Conservation (phyloP, 2,888 invertebrate genomes). For the Tetragonula carbonaria region DNA sequence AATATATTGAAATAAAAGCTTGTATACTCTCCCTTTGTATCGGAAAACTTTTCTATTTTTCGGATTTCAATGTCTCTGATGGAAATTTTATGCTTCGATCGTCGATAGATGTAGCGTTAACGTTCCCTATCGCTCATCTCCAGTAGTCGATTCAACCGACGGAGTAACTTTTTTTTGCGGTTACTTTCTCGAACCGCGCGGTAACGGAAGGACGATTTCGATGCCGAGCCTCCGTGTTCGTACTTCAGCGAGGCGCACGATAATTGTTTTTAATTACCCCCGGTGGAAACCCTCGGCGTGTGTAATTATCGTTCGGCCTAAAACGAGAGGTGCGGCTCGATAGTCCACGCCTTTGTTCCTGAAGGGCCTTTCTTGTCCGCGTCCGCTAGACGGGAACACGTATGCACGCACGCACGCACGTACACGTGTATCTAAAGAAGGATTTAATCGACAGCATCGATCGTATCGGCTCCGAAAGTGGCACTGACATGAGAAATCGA, state of each 20-base stretch:
- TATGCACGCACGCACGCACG: slow-evolving; percentile 10
- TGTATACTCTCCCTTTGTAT: no score
- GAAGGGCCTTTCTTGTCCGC: slow-evolving; percentile 56
- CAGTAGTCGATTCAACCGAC: not conserved
- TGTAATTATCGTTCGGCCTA: slow-evolving; percentile 74
- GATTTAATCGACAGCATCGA: slow-evolving; percentile 72
- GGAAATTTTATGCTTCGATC: no score
- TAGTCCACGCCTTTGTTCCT: slow-evolving; percentile 65
- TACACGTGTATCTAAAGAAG: slow-evolving; percentile 45
- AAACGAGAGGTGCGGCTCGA: slow-evolving; percentile 69
- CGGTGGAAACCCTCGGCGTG: slow-evolving; percentile 66
- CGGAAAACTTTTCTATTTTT: no score
- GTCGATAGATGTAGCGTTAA: no score
- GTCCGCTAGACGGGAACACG: slow-evolving; percentile 18
- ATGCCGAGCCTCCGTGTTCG: slow-evolving; percentile 21
- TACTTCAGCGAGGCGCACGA: slow-evolving; percentile 59
- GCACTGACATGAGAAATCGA: slow-evolving; percentile 68
- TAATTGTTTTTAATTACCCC: slow-evolving; percentile 78
- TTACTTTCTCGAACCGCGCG: not conserved
- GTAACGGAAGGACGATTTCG: slow-evolving; percentile 11
- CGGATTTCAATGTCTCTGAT: no score
- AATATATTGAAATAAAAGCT: no score
- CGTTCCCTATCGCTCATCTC: no score
- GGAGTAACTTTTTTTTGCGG: no score
- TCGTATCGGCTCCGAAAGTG: slow-evolving; percentile 67